These are phyloP conservation scores for Drosophila bipectinata DNA, from an alignment of 1,140 invertebrate species.

Conservation along the genomic window DNA sequence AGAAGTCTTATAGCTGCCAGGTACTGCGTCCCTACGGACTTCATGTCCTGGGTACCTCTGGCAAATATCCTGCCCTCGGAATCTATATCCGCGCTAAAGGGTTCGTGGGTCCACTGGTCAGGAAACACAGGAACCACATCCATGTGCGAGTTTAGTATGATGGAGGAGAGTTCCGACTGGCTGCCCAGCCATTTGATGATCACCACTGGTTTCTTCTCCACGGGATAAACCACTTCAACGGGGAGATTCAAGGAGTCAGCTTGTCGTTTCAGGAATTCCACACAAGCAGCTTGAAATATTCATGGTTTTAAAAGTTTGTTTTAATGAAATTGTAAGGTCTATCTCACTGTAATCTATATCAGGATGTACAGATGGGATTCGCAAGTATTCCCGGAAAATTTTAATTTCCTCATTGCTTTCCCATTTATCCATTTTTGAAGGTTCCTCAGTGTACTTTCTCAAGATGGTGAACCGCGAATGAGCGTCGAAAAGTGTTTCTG, in stretches of 20 bases:
- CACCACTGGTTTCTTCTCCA: conserved; percentile 87
- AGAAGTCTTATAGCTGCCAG: conserved; percentile 87
- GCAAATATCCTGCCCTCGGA: conserved; percentile 91
- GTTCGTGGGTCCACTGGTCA: conserved; percentile 87
- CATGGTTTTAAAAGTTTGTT: background rate
- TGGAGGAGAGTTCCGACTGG: conserved; percentile 87
- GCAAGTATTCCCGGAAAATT: conserved; percentile 92
- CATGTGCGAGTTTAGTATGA: conserved; percentile 94
- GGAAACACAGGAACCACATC: conserved; percentile 94
- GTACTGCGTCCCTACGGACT: conserved; percentile 77
- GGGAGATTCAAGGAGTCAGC: conserved; percentile 87
- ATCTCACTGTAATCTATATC: conserved; percentile 88
- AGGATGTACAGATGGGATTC: conserved; percentile 92
- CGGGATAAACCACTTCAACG: conserved; percentile 84
- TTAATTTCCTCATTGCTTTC: conserved; percentile 88
- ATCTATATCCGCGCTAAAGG: conserved; percentile 91
- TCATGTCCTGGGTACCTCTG: conserved; percentile 90
- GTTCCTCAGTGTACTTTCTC: background rate
- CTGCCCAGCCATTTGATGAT: conserved; percentile 90
- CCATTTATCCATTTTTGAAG: conserved; percentile 57
- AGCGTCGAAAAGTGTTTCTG: background rate
- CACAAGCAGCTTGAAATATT: conserved; percentile 81
- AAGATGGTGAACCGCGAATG: background rate
- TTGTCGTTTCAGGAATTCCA: conserved; percentile 88
- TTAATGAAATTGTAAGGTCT: too few species aligned